Percentiles rank a stretch among this genome's conserved stretches.
Evolutionary conservation across 2,113 vertebrate species (phyloP).

Genomic region (Struthidea cinerea): DNA sequence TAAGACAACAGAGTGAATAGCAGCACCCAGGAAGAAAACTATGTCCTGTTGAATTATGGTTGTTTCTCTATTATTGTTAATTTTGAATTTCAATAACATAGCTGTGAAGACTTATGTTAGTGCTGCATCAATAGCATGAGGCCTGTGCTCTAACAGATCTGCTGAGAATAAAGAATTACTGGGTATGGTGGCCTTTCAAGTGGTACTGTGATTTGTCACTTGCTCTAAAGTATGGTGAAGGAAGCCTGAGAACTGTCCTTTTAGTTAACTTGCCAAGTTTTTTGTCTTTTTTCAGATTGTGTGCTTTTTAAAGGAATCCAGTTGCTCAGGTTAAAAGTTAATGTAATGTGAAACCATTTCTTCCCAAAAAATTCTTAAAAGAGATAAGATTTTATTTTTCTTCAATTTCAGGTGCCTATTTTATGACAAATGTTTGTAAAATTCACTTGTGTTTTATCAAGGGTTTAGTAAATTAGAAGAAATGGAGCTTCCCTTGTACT

Average conservation of each 20-base stretch:
- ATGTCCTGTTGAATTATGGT: background rate
- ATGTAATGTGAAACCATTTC: background rate
- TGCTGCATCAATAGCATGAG: background rate
- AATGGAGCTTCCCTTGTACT: background rate
- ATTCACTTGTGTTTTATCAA: background rate
- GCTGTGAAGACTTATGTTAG: background rate
- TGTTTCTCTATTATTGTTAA: background rate
- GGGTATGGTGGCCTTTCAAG: background rate
- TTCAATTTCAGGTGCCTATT: background rate
- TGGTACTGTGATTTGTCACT: background rate
- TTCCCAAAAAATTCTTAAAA: background rate
- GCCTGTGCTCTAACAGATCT: background rate
- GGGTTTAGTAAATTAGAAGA: background rate
- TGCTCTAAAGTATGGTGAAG: background rate
- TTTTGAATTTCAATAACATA: background rate
- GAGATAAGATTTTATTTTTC: background rate
- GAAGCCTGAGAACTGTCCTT: background rate
- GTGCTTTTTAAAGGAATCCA: background rate
- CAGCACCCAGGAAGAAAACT: background rate
- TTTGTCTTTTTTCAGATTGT: background rate
- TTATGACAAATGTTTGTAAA: background rate
- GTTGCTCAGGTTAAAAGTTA: background rate
- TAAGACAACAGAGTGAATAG: background rate
- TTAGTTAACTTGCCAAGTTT: background rate
- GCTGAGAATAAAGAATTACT: background rate